A percentile compares a stretch with the other conserved stretches of the same genome.
phyloP scores from a whole-genome alignment of 2,888 invertebrate genomes.

The Tinea trinotella region DNA sequence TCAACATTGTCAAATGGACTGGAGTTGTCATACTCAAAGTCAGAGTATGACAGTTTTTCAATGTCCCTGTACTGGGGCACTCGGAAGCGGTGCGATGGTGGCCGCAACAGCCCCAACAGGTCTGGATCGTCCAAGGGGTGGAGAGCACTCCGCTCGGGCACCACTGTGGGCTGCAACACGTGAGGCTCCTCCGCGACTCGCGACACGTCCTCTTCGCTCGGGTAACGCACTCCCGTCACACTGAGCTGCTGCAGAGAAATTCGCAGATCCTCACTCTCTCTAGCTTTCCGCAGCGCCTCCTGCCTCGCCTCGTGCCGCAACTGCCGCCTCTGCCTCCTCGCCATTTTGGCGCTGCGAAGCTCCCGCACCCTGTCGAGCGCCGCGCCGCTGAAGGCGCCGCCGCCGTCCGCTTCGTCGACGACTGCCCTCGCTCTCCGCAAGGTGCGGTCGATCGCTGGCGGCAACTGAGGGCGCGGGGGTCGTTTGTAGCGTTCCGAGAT shows the following conservation, averaged over 20 bases:
- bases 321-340: slow-evolving; percentile 74
- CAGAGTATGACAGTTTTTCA: slow-evolving; percentile 73
- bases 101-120: slow-evolving; percentile 50
- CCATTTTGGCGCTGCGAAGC: slow-evolving; percentile 77
- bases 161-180: slow-evolving; percentile 60
- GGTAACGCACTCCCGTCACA: slow-evolving; percentile 72
- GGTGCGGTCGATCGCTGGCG: slow-evolving; percentile 52
- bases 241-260: slow-evolving; percentile 61
- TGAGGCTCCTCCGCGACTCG: neutral
- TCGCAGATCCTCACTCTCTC: neutral
- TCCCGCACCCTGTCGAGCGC: slow-evolving; percentile 80
- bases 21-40: slow-evolving; percentile 93
- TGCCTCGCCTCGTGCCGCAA: slow-evolving; percentile 71
- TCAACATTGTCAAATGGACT: slow-evolving; percentile 96
- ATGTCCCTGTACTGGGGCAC: slow-evolving; percentile 35
- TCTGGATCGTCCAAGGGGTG: slow-evolving; percentile 28
- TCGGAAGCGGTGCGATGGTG: slow-evolving; percentile 42
- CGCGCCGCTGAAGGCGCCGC: slow-evolving; percentile 79
- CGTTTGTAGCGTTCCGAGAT: slow-evolving; percentile 90
- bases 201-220: slow-evolving; percentile 67
- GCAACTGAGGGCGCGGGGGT: slow-evolving; percentile 75
- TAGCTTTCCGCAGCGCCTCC: slow-evolving; percentile 41
- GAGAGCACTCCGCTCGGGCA: slow-evolving; percentile 44
- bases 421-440: slow-evolving; percentile 48
- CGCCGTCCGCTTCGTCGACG: slow-evolving; percentile 67